Evolutionary conservation across 2,888 invertebrate species (phyloP), one percentile per base, ranked within the genome.

Genomic region (Amphipyra tragopoginis): DNA sequence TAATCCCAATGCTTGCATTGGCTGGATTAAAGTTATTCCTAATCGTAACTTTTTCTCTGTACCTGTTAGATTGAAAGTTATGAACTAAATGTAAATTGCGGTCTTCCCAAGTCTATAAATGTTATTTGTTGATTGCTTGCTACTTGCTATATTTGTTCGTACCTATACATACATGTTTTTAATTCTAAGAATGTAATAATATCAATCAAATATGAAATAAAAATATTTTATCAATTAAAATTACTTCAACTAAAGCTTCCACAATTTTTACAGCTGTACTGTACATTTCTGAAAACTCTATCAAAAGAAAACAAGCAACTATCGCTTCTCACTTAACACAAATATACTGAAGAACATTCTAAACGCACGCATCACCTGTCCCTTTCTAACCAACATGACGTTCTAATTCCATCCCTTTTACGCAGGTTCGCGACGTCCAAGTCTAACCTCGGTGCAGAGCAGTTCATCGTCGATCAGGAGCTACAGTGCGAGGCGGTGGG

Each of bases 391-490:
- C 5, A 36, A 43, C 38, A 40, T 54, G 43, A 63, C 51, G 13
- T 55, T 47, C 62, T 78, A 72, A 79, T 54, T 52, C 21, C 43
- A 7, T 69, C 29, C 44, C 43, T 69, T 62, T 77, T 73, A n/a
- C 75, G 10, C 92, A 98, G 98, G 97, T 96, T 97, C 97, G 87
- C 96, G 98, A 95, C 96, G 98, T 95, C 97, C 98, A 94, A 97
- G 98, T 96, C 95, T 98, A 95, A 97, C 97, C 77, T 98, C 98
- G 72, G 95, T 98, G 82, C 98, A 98, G 89, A 98, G 98, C 95
- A 97, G 97, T 88, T 96, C 97, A 80, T 97, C 97, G 67, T 98
- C 98, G 52, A 96, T 97, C 72, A 96, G 97, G 86, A 98, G 97
- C 91, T 98, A 97, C 92, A 97, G 97, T 86, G 96, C 97, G 78